These are phyloP conservation scores for Salvator merianae DNA, from an alignment of 2,113 vertebrate species.

Conservation along the genomic window DNA sequence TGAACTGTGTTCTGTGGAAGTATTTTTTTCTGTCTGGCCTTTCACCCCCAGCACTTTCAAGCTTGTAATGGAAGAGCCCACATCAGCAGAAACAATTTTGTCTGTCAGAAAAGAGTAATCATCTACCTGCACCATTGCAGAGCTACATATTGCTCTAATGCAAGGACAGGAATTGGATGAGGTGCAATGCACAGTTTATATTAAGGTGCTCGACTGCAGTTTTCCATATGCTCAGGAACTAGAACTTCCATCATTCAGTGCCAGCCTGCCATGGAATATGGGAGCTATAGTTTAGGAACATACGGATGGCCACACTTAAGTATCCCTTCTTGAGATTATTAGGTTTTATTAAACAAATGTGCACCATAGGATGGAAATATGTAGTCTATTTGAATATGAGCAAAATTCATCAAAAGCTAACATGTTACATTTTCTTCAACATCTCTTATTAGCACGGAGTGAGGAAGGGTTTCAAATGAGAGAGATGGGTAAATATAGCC, in stretches of 20 bases:
- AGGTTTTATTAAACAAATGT: too few species aligned
- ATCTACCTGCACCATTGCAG: background rate
- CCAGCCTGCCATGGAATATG: background rate
- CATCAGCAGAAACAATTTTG: conserved; percentile 34
- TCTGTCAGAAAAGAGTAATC: background rate
- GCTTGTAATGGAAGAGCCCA: conserved; percentile 12
- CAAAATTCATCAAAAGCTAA: too few species aligned
- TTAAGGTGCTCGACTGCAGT: background rate
- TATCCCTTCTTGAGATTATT: background rate
- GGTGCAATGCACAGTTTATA: background rate
- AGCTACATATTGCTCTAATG: background rate
- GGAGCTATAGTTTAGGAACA: too few species aligned
- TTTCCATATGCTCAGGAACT: background rate
- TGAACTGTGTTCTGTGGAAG: background rate
- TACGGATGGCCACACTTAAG: background rate
- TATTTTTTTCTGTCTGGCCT: conserved; percentile 1
- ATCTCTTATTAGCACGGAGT: too few species aligned
- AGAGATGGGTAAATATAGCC: too few species aligned
- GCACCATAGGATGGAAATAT: too few species aligned
- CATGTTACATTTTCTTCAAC: too few species aligned
- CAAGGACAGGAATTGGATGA: background rate
- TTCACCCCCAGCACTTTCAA: conserved; percentile 34
- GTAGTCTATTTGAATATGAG: too few species aligned
- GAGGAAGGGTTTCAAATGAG: too few species aligned
- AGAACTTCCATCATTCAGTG: too few species aligned